Conservation (phyloP, 2,797 vertebrate species). For the Petrocephalus sullivani region DNA sequence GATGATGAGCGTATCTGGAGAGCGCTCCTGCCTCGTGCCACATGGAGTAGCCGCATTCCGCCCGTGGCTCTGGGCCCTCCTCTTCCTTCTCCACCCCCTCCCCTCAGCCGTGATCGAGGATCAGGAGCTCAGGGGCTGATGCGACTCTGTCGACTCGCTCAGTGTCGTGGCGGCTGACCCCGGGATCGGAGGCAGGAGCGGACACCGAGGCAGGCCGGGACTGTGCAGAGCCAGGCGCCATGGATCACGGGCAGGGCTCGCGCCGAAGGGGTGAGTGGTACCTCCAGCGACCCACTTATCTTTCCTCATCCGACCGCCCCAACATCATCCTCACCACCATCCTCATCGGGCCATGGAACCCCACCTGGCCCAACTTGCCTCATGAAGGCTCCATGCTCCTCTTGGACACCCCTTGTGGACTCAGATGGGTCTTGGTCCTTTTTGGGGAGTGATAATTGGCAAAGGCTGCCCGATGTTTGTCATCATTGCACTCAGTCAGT, state of each 20-base stretch:
- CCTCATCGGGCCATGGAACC: not conserved
- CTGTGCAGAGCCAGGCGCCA: constrained; percentile 41
- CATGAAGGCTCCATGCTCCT: not conserved
- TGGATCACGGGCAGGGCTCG: constrained; percentile 65
- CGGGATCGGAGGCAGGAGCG: constrained; percentile 41
- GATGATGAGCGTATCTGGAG: not conserved
- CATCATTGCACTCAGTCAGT: constrained; percentile 32
- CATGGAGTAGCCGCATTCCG: not conserved
- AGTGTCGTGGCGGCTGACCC: constrained; percentile 56
- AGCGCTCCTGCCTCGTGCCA: not conserved
- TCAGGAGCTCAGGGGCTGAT: constrained; percentile 58
- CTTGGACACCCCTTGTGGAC: not conserved
- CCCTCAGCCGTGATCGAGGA: constrained; percentile 48
- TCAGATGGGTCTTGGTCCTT: not conserved
- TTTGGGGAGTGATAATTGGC: constrained; percentile 26
- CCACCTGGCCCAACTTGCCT: not conserved
- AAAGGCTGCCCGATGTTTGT: not conserved
- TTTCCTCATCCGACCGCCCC: not conserved
- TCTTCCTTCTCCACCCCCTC: constrained; percentile 23
- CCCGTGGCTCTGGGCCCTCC: constrained; percentile 7
- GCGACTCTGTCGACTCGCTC: constrained; percentile 57
- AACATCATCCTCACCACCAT: not conserved
- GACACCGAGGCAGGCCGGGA: not conserved
- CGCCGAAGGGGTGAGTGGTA: constrained; percentile 61
- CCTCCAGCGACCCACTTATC: constrained; percentile 18